phyloP scores from a whole-genome alignment of 2,888 invertebrate species.

The Torymus tubicola region DNA sequence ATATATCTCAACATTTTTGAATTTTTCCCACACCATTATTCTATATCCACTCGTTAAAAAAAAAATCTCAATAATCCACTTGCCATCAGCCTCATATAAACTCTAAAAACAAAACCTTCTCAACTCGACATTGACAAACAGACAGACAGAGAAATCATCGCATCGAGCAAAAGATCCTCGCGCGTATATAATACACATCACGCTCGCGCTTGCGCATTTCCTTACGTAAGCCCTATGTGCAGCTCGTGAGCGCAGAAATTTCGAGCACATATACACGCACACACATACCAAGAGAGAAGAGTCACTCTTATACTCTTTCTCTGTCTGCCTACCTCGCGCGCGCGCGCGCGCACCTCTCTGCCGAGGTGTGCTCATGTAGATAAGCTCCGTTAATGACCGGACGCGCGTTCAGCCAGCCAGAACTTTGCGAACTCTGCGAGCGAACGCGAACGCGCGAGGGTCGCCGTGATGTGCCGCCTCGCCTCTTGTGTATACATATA shows the following conservation, averaged over 20 bases:
- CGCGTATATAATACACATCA: too few species aligned
- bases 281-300: neutral
- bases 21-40: too few species aligned
- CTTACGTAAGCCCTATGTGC: slow-evolving; percentile 43
- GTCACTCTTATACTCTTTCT: too few species aligned
- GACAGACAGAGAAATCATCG: too few species aligned
- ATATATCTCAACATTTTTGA: too few species aligned
- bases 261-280: slow-evolving; percentile 15
- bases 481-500: slow-evolving; percentile 53
- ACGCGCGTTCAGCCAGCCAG: slow-evolving; percentile 76
- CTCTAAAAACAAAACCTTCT: too few species aligned
- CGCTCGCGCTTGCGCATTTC: neutral
- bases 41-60: too few species aligned
- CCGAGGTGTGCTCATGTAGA: slow-evolving; percentile 77
- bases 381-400: slow-evolving; percentile 77
- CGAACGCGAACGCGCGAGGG: slow-evolving; percentile 43
- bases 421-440: slow-evolving; percentile 72
- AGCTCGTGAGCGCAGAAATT: slow-evolving; percentile 34
- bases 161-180: too few species aligned
- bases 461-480: slow-evolving; percentile 40
- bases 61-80: too few species aligned
- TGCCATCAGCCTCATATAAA: too few species aligned
- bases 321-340: too few species aligned
- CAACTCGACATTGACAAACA: too few species aligned
- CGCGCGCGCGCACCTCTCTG: slow-evolving; percentile 28